Percentiles rank a stretch among this genome's conserved stretches.
Evolutionary conservation across 1,140 invertebrate genomes (phyloP).

Genomic region (Neuroterus valhalla): DNA sequence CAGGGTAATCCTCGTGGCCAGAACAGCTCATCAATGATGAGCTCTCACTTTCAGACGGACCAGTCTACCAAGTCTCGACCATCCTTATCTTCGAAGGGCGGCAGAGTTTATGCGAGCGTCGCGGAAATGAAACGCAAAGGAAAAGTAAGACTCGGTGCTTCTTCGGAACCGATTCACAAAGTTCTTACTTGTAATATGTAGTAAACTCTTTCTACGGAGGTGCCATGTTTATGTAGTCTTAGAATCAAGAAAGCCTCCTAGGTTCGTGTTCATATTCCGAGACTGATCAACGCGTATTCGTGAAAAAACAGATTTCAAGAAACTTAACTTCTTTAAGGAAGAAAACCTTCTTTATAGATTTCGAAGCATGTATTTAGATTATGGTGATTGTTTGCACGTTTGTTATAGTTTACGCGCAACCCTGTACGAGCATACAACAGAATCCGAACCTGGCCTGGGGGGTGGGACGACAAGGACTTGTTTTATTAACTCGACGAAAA

Average conservation of each 20-base stretch:
- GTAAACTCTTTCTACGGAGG: not conserved
- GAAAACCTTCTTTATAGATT: constrained; percentile 34
- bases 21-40: constrained; percentile 79
- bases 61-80: constrained; percentile 78
- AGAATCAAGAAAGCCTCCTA: too few relatives aligned
- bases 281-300: too few relatives aligned
- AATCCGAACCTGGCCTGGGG: constrained; percentile 58
- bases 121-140: constrained; percentile 93
- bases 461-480: constrained; percentile 66
- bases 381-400: constrained; percentile 70
- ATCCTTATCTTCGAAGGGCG: constrained; percentile 80
- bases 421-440: constrained; percentile 60
- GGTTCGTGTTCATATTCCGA: too few relatives aligned
- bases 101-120: constrained; percentile 92
- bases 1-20: constrained; percentile 74
- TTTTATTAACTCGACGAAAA: constrained; percentile 69
- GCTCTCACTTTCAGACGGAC: constrained; percentile 83
- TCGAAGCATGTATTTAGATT: constrained; percentile 58
- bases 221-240: not conserved
- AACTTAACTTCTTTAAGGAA: constrained; percentile 16
- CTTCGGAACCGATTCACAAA: not conserved
- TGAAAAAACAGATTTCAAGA: too few relatives aligned
- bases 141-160: constrained; percentile 78
- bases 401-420: constrained; percentile 70
- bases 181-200: too few relatives aligned